Evolutionary conservation across 2,888 invertebrate species (phyloP).

Genomic region (Perdita meconis): DNA sequence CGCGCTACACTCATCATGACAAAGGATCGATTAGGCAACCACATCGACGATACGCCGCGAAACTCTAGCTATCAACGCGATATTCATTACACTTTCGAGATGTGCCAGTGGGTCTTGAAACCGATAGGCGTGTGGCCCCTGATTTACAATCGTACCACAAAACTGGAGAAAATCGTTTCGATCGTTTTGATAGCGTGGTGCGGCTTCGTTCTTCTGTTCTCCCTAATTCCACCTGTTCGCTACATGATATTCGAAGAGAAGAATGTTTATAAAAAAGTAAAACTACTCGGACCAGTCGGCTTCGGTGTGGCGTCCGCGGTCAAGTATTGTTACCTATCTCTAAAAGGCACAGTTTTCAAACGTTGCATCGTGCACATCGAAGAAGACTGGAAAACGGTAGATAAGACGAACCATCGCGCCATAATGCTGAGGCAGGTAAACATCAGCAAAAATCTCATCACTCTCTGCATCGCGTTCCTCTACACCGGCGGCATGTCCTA

Average conservation of each 20-base stretch:
- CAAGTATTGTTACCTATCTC: constrained; percentile 66
- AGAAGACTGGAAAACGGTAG: constrained; percentile 63
- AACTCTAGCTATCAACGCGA: constrained; percentile 35
- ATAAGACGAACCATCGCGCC: constrained; percentile 22
- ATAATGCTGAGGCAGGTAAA: constrained; percentile 68
- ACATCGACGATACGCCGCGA: not conserved
- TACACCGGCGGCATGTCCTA: constrained; percentile 61
- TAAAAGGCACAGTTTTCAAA: constrained; percentile 12
- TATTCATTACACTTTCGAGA: constrained; percentile 13
- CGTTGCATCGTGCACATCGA: constrained; percentile 65
- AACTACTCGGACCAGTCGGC: constrained; percentile 65
- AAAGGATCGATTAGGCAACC: not conserved
- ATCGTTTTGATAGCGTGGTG: constrained; percentile 1
- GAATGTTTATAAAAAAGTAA: constrained; percentile 50
- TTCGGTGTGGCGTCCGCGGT: constrained; percentile 62
- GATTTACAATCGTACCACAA: constrained; percentile 33
- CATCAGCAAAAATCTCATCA: constrained; percentile 61
- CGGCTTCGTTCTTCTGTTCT: constrained; percentile 16
- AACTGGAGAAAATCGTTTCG: constrained; percentile 44
- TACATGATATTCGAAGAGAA: constrained; percentile 22
- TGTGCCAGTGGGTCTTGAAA: constrained; percentile 35
- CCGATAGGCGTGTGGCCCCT: constrained; percentile 65
- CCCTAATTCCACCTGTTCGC: constrained; percentile 50
- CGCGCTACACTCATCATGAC: not conserved
- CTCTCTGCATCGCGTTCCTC: constrained; percentile 52